Base-by-base conservation (phyloP, 2,888 invertebrate species). In the Odontothrips loti region DNA sequence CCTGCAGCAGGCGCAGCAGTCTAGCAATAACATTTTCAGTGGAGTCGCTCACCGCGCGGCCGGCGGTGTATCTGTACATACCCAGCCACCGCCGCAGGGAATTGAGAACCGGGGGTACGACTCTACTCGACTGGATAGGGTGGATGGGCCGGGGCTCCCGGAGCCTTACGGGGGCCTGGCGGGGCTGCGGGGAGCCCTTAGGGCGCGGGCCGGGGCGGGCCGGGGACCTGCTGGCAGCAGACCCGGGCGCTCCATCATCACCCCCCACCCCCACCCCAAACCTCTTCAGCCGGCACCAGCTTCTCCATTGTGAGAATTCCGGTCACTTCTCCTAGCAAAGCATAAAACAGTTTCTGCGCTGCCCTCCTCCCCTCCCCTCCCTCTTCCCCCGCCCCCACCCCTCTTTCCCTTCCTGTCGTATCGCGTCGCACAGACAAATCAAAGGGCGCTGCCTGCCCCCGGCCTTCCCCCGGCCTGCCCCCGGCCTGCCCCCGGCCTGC, bases 161-260 rank as follows among this genome's bases (percentile, higher is more conserved):
- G n/a, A n/a, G n/a, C n/a, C n/a, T n/a, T n/a, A n/a, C n/a, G n/a
- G n/a, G n/a, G n/a, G n/a, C n/a, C n/a, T n/a, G n/a, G n/a, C n/a
- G n/a, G n/a, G n/a, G n/a, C n/a, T n/a, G n/a, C n/a, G n/a, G n/a
- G n/a, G n/a, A 51, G 51, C 58, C 10, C 58, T 58, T 6, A 6
- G n/a, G 58, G 58, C 58, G n/a, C 11, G 15, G 58, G 6, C 58
- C 6, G 51, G 20, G 51, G 51, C 15, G 15, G 58, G 58, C 4
- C 20, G 58, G 58, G 58, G 68, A 75, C 68, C 68, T 75, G 68
- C 68, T 75, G 68, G 68, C 68, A 75, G 68, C 68, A 75, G 68
- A 2, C 68, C 68, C 68, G 0, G 68, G 68, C 68, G 11, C 12
- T 75, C 68, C 68, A 75, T 75, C 68, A 75, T 75, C 68, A 27